phyloP scores from a whole-genome alignment of 1,140 invertebrate species.

The Bilobella aurantiaca region DNA sequence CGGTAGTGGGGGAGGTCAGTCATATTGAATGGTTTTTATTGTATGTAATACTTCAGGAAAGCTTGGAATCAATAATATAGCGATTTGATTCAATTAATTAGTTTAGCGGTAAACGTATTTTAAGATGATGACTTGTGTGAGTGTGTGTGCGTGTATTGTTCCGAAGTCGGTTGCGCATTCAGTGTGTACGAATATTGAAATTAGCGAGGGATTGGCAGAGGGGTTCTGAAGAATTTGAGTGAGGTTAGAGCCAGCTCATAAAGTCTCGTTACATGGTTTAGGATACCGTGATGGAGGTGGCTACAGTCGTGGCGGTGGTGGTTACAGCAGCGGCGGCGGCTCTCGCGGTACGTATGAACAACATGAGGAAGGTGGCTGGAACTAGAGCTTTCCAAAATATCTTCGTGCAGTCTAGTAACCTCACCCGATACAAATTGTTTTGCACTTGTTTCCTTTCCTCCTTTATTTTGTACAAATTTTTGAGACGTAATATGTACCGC shows the following conservation, averaged over 20 bases:
- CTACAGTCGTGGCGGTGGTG: neutral
- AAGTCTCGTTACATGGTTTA: constrained; percentile 34
- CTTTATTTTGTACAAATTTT: constrained; percentile 18
- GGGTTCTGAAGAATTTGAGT: too few relatives aligned
- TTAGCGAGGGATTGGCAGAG: too few relatives aligned
- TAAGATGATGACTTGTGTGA: too few relatives aligned
- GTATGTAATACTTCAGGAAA: too few relatives aligned
- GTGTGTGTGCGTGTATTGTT: too few relatives aligned
- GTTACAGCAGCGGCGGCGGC: constrained; percentile 22
- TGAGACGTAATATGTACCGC: too few relatives aligned
- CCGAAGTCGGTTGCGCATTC: too few relatives aligned
- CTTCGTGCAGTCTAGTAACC: constrained; percentile 19
- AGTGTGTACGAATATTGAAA: too few relatives aligned
- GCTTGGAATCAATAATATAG: too few relatives aligned
- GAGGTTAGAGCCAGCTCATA: constrained; percentile 1
- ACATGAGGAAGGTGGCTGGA: constrained; percentile 29
- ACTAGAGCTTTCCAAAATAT: constrained; percentile 32
- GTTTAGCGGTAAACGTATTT: too few relatives aligned
- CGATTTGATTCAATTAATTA: too few relatives aligned
- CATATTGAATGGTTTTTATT: too few relatives aligned
- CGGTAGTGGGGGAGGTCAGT: constrained; percentile 34
- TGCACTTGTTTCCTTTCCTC: constrained; percentile 6
- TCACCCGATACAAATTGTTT: constrained; percentile 10
- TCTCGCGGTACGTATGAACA: constrained; percentile 26
- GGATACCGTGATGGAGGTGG: constrained; percentile 36